Conservation (phyloP, 2,888 invertebrate genomes). For the Panorpa germanica region DNA sequence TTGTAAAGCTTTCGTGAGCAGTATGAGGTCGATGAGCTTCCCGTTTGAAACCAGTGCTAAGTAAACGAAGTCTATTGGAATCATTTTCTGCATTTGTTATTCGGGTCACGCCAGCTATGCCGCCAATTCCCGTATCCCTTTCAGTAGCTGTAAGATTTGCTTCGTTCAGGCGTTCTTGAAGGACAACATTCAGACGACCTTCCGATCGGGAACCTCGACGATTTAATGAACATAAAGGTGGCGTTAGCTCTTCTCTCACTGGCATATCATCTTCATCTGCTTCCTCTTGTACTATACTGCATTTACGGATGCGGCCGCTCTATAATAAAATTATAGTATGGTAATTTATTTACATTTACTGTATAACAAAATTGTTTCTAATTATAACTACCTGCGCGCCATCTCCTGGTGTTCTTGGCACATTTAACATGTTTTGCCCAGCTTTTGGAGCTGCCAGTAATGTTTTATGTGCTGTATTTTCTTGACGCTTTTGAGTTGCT, state of each 20-base stretch:
- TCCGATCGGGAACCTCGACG: slow-evolving; percentile 63
- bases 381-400: slow-evolving; percentile 33
- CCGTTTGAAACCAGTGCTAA: slow-evolving; percentile 10
- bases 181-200: slow-evolving; percentile 50
- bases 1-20: too few relatives aligned
- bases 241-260: slow-evolving; percentile 32
- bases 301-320: slow-evolving; percentile 55
- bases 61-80: slow-evolving; percentile 11
- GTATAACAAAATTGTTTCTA: slow-evolving; percentile 2
- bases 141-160: slow-evolving; percentile 12
- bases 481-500: neutral
- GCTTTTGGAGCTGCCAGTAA: slow-evolving; percentile 7
- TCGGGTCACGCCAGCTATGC: slow-evolving; percentile 12
- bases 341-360: neutral
- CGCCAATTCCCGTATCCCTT: slow-evolving; percentile 10
- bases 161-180: slow-evolving; percentile 40
- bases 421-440: slow-evolving; percentile 25
- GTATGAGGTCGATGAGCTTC: too few relatives aligned
- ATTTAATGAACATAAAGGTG: slow-evolving; percentile 29
- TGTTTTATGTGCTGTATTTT: slow-evolving; percentile 3
- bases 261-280: slow-evolving; percentile 60
- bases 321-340: slow-evolving; percentile 12
- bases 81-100: slow-evolving; percentile 12
- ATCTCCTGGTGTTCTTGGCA: slow-evolving; percentile 49
- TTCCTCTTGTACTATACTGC: slow-evolving; percentile 83